These are phyloP conservation scores for Drosophila emarginata DNA, from an alignment of 2,888 invertebrate genomes.

Conservation along the genomic window DNA sequence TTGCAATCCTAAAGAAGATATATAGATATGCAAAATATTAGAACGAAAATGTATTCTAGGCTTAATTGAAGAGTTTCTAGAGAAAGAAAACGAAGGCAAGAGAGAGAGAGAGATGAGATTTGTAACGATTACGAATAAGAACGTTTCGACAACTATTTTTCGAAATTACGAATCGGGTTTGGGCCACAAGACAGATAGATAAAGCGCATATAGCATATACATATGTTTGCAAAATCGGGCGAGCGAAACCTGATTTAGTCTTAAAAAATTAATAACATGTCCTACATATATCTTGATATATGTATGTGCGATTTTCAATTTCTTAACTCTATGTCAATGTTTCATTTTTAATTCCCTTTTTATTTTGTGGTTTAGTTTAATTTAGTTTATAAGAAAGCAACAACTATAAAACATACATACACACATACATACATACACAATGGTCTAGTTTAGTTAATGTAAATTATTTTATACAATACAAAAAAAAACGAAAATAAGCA, in stretches of 20 bases:
- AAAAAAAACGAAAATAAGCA: slow-evolving; percentile 63
- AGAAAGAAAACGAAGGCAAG: background rate
- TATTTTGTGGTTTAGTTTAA: slow-evolving; percentile 65
- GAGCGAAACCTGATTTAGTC: background rate
- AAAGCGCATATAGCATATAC: slow-evolving; percentile 4
- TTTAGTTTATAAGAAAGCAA: slow-evolving; percentile 60
- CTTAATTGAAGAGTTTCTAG: slow-evolving; percentile 9
- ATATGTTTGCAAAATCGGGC: slow-evolving; percentile 24
- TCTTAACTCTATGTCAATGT: slow-evolving; percentile 28
- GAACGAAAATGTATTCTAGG: slow-evolving; percentile 21
- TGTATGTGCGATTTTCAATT: slow-evolving; percentile 23
- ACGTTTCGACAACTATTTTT: slow-evolving; percentile 24
- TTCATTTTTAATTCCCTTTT: slow-evolving; percentile 31
- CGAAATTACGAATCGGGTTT: slow-evolving; percentile 22
- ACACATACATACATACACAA: slow-evolving; percentile 18
- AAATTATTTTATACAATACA: slow-evolving; percentile 74
- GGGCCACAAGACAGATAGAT: background rate
- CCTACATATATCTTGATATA: slow-evolving; percentile 24
- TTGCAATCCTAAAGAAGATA: background rate
- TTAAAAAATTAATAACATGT: background rate
- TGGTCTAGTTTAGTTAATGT: slow-evolving; percentile 72
- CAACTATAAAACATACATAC: slow-evolving; percentile 23
- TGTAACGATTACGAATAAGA: background rate
- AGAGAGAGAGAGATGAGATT: slow-evolving; percentile 1
- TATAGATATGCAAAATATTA: slow-evolving; percentile 29